Percentiles rank a stretch among this genome's conserved stretches.
These are phyloP conservation scores for Meloidogyne exigua DNA, from an alignment of 1,140 invertebrate species.

Conservation along the genomic window DNA sequence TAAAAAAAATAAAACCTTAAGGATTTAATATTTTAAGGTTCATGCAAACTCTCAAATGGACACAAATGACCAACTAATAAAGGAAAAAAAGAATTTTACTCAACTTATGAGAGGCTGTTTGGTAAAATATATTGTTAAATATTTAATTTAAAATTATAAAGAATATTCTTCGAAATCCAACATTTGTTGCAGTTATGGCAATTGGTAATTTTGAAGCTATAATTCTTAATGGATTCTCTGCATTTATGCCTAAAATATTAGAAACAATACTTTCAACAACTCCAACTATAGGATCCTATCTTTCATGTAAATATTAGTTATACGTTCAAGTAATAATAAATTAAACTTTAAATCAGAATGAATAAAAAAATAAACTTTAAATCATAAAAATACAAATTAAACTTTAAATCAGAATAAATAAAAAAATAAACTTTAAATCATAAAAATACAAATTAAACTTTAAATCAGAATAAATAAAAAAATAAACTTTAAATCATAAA, in stretches of 20 bases:
- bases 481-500: too few species aligned
- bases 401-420: too few species aligned
- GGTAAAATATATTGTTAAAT: neutral
- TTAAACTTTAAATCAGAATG: too few species aligned
- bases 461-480: too few species aligned
- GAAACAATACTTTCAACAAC: conserved; percentile 60
- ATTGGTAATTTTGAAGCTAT: conserved; percentile 63
- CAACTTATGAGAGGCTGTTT: conserved; percentile 47
- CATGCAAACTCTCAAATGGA: conserved; percentile 55
- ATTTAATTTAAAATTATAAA: conserved; percentile 29
- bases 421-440: too few species aligned
- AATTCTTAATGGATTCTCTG: conserved; percentile 62
- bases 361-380: too few species aligned
- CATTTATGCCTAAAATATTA: conserved; percentile 63
- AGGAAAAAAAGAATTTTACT: conserved; percentile 42
- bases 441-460: too few species aligned
- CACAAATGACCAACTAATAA: conserved; percentile 41
- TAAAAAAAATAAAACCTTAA: conserved; percentile 7
- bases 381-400: too few species aligned
- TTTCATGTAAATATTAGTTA: conserved; percentile 53
- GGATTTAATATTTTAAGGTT: conserved; percentile 39
- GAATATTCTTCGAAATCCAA: conserved; percentile 62
- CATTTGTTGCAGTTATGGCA: conserved; percentile 59
- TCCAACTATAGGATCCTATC: conserved; percentile 55
- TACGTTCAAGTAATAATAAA: neutral